phyloP scores from a whole-genome alignment of 2,113 vertebrate species.

The Uria lomvia region DNA sequence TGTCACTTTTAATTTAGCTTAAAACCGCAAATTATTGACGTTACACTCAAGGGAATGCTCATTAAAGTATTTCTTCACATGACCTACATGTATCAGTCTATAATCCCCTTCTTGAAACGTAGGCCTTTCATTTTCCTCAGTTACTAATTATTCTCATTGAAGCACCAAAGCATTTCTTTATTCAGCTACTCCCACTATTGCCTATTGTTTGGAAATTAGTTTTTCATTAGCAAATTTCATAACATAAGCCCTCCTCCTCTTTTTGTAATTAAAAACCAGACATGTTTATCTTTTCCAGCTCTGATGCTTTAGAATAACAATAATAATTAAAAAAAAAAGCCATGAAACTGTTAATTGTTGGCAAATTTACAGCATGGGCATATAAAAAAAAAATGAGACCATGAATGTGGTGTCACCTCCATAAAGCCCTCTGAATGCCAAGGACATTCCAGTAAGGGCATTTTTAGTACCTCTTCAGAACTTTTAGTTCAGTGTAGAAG shows the following conservation, averaged over 20 bases:
- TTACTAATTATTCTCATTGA: conserved; percentile 28
- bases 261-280: neutral
- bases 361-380: neutral
- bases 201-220: conserved; percentile 20
- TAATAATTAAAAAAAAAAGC: neutral
- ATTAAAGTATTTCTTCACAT: conserved; percentile 31
- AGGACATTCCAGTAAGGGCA: neutral
- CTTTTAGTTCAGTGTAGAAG: neutral
- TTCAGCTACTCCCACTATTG: neutral
- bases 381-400: neutral
- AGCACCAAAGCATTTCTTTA: neutral
- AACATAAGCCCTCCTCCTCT: neutral
- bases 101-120: neutral
- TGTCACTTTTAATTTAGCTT: conserved; percentile 25
- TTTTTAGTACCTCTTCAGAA: neutral
- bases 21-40: conserved; percentile 7
- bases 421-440: neutral
- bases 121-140: neutral
- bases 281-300: neutral
- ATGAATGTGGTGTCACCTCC: neutral
- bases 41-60: conserved; percentile 8
- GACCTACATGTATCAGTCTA: conserved; percentile 23
- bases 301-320: neutral
- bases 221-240: conserved; percentile 33
- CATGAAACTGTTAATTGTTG: conserved; percentile 19